A percentile compares a stretch with the other conserved stretches of the same genome.
Conservation (phyloP, 2,113 vertebrate species). For the Ardeotis arabs region DNA sequence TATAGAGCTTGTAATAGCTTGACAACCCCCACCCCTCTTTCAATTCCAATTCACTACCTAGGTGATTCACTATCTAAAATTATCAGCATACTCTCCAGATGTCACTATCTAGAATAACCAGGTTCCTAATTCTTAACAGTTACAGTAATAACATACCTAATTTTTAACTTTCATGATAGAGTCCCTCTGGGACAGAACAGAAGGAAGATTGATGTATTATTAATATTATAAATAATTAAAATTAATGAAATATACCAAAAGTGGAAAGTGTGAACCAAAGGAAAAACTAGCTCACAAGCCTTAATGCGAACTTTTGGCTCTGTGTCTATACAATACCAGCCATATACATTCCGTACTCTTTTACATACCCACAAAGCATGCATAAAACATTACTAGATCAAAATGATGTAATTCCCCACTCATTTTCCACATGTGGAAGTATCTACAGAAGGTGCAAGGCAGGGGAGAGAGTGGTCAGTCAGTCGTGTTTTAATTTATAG, state of each 20-base stretch:
- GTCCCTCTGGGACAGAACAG: neutral
- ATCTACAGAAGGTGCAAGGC: conserved; percentile 65
- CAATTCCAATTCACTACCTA: neutral
- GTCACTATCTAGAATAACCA: conserved; percentile 28
- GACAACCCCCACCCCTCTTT: neutral
- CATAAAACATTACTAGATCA: neutral
- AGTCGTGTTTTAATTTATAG: conserved; percentile 61
- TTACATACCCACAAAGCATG: neutral
- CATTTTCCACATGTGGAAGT: conserved; percentile 37
- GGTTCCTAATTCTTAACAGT: neutral
- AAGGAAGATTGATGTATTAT: conserved; percentile 28
- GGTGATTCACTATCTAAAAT: conserved; percentile 24
- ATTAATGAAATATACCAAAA: conserved; percentile 16
- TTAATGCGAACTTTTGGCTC: neutral
- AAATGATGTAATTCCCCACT: neutral
- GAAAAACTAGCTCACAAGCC: neutral
- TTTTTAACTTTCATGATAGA: conserved; percentile 1
- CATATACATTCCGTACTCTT: neutral
- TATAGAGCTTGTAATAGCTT: neutral
- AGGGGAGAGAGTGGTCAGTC: conserved; percentile 65
- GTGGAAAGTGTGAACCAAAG: neutral
- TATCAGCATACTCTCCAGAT: conserved; percentile 32
- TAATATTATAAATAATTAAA: conserved; percentile 54
- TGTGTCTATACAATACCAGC: neutral
- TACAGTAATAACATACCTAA: conserved; percentile 14